phyloP scores from a whole-genome alignment of 2,888 invertebrate species.

The Marronus borbonicus region DNA sequence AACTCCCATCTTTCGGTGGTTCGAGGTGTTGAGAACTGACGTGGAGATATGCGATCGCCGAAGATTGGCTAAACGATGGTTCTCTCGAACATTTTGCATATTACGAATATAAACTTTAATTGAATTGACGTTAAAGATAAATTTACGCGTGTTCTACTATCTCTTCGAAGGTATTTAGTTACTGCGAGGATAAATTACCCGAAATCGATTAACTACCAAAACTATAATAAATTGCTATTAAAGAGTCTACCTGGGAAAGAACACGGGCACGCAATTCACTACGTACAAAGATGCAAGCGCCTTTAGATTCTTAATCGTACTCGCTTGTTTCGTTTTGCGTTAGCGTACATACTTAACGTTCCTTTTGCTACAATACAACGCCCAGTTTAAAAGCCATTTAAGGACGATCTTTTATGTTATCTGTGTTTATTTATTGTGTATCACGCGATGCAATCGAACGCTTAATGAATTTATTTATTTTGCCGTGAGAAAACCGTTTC shows the following conservation, averaged over 20 bases:
- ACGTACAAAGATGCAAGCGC: not conserved
- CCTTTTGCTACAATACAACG: conserved; percentile 9
- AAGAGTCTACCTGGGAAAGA: conserved; percentile 44
- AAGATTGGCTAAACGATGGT: conserved; percentile 51
- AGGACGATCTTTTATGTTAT: conserved; percentile 24
- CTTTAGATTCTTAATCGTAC: conserved; percentile 6
- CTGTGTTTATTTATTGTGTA: conserved; percentile 24
- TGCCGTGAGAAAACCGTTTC: conserved; percentile 10
- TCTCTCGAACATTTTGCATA: conserved; percentile 60
- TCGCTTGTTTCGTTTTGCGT: not conserved
- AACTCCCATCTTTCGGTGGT: conserved; percentile 22
- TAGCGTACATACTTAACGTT: conserved; percentile 15
- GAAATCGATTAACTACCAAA: conserved; percentile 49
- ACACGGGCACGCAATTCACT: conserved; percentile 28
- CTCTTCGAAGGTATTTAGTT: conserved; percentile 52
- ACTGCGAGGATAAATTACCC: conserved; percentile 34
- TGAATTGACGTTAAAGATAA: conserved; percentile 62
- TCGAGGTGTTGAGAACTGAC: conserved; percentile 50
- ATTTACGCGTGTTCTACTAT: conserved; percentile 63
- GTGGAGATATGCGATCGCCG: conserved; percentile 51
- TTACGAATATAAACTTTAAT: conserved; percentile 63
- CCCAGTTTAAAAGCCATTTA: conserved; percentile 17
- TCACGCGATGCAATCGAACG: conserved; percentile 7
- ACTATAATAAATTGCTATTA: conserved; percentile 57
- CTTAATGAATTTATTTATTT: conserved; percentile 32